A percentile compares a stretch with the other conserved stretches of the same genome.
Evolutionary conservation across 2,797 vertebrate species (phyloP).

Genomic region (Anolis apletophallus): DNA sequence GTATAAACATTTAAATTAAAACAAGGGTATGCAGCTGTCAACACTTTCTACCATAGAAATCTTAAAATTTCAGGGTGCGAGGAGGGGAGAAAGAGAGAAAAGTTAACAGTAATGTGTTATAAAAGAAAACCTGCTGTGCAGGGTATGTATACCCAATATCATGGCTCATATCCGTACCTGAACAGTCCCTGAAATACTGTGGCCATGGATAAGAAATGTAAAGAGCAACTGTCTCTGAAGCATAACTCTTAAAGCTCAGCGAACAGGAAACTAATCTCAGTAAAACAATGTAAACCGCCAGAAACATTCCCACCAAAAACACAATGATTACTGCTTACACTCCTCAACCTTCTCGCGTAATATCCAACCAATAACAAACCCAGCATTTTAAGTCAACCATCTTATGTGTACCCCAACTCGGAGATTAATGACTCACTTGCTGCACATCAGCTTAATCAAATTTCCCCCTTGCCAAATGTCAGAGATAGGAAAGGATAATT

Average conservation of each 20-base stretch:
- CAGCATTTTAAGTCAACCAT: neutral
- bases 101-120: neutral
- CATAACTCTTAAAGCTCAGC: neutral
- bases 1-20: neutral
- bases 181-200: neutral
- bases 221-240: neutral
- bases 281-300: neutral
- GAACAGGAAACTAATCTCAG: constrained; percentile 8
- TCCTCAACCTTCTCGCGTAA: neutral
- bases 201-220: fast-evolving
- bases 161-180: neutral
- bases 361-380: neutral
- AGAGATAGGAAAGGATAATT: constrained; percentile 28
- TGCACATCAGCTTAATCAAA: constrained; percentile 52
- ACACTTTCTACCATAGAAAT: neutral
- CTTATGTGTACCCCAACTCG: constrained; percentile 13
- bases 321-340: neutral
- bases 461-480: constrained; percentile 15
- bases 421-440: constrained; percentile 38
- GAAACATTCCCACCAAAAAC: neutral
- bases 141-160: neutral
- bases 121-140: neutral
- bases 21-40: neutral
- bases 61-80: neutral
- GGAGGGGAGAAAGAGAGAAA: neutral